phyloP scores from a whole-genome alignment of 2,113 vertebrate species.

The Panurus biarmicus region DNA sequence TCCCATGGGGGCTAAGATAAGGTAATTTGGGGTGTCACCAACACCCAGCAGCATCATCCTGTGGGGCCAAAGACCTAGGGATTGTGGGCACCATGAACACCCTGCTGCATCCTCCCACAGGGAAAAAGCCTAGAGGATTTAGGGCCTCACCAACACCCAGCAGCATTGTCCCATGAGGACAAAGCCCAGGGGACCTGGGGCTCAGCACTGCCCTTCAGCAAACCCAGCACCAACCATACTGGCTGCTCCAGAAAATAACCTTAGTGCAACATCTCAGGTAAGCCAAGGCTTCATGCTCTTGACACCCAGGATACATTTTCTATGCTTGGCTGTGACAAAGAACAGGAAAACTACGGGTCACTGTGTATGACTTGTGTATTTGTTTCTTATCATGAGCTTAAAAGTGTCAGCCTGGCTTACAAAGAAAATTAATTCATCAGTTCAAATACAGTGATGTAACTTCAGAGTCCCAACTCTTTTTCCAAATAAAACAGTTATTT shows the following conservation, averaged over 20 bases:
- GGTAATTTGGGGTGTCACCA: background rate
- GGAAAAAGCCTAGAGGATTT: background rate
- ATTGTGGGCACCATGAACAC: background rate
- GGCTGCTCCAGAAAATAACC: background rate
- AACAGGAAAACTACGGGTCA: background rate
- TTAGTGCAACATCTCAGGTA: background rate
- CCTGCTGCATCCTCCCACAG: background rate
- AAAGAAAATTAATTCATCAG: slow-evolving; percentile 34
- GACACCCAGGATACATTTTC: background rate
- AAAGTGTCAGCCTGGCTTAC: background rate
- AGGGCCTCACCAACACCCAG: background rate
- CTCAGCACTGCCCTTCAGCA: background rate
- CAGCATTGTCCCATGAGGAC: background rate
- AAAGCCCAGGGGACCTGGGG: background rate
- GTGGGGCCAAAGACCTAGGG: background rate
- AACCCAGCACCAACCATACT: background rate
- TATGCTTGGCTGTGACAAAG: background rate
- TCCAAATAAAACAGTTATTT: slow-evolving; percentile 36
- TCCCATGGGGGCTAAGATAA: background rate
- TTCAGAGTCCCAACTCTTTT: background rate
- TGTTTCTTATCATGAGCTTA: background rate
- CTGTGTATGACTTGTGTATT: background rate
- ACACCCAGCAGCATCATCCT: background rate
- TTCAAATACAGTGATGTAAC: slow-evolving; percentile 16
- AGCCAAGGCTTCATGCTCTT: background rate